Percentiles rank a stretch among this genome's conserved stretches.
Conservation (phyloP, 2,797 vertebrate species). For the Fistularia commersonii region DNA sequence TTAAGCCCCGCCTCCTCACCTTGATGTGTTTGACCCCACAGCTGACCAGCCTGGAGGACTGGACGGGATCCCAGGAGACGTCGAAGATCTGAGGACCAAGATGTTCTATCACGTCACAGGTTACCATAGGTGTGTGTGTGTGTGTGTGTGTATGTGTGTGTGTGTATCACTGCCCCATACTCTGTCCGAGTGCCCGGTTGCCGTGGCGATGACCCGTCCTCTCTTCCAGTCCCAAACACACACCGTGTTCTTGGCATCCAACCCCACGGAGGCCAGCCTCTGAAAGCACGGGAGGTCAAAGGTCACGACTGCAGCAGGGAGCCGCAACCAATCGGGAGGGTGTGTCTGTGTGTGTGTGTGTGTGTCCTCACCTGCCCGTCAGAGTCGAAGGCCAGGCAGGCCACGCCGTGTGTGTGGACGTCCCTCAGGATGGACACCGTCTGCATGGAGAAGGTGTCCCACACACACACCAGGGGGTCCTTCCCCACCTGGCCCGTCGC, state of each 20-base stretch:
- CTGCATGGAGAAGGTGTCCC: slow-evolving; percentile 89
- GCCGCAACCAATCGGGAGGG: neutral
- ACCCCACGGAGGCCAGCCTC: slow-evolving; percentile 88
- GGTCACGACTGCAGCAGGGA: too few species aligned
- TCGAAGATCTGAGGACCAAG: slow-evolving; percentile 87
- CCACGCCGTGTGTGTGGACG: slow-evolving; percentile 91
- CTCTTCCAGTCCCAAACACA: slow-evolving; percentile 97
- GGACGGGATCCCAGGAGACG: slow-evolving; percentile 90
- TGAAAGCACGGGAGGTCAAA: slow-evolving; percentile 30
- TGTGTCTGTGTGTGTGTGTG: too few species aligned
- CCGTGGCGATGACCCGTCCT: slow-evolving; percentile 87
- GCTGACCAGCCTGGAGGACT: slow-evolving; percentile 86
- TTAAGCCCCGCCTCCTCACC: slow-evolving; percentile 69
- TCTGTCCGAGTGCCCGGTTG: slow-evolving; percentile 93
- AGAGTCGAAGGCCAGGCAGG: slow-evolving; percentile 89
- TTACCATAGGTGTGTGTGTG: too few species aligned
- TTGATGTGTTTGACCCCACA: slow-evolving; percentile 99
- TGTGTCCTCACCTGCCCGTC: slow-evolving; percentile 87
- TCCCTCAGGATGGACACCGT: slow-evolving; percentile 94
- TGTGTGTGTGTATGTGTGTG: too few species aligned
- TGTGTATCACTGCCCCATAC: slow-evolving; percentile 59
- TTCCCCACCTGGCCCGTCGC: slow-evolving; percentile 96
- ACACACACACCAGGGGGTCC: slow-evolving; percentile 92
- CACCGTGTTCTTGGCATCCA: slow-evolving; percentile 95
- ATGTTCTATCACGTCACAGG: neutral